Conservation (phyloP, 2,797 vertebrate genomes). For the Sebastes oblongus region DNA sequence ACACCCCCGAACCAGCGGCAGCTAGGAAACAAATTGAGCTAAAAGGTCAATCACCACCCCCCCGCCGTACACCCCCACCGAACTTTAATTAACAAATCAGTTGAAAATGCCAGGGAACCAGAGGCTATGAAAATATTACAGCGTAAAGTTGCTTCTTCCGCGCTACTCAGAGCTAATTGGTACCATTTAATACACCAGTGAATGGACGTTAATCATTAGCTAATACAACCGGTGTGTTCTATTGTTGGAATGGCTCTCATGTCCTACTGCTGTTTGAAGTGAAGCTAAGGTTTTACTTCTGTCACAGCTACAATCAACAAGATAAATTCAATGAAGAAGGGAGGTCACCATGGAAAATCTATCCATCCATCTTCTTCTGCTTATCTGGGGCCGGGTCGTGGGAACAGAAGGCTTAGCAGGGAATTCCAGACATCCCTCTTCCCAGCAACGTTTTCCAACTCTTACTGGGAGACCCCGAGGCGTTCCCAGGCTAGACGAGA, state of each 20-base stretch:
- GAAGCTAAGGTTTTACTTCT: not conserved
- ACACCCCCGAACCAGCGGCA: slow-evolving; percentile 35
- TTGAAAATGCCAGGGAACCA: slow-evolving; percentile 69
- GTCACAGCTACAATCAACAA: not conserved
- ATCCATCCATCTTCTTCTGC: too few relatives aligned
- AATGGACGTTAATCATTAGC: slow-evolving; percentile 53
- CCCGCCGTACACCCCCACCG: not conserved
- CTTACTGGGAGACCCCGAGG: too few relatives aligned
- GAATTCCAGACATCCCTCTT: too few relatives aligned
- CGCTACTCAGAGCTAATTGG: slow-evolving; percentile 51
- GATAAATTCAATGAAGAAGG: not conserved
- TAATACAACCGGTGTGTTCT: slow-evolving; percentile 21
- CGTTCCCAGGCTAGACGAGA: too few relatives aligned
- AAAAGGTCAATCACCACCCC: slow-evolving; percentile 71
- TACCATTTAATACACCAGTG: slow-evolving; percentile 47
- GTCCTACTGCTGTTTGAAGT: too few relatives aligned
- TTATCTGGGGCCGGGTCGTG: too few relatives aligned
- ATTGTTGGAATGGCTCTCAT: not conserved
- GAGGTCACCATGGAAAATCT: not conserved
- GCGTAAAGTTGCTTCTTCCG: slow-evolving; percentile 43
- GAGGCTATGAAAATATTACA: slow-evolving; percentile 71
- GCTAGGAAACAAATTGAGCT: slow-evolving; percentile 72
- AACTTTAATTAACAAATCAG: slow-evolving; percentile 77
- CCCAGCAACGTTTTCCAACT: too few relatives aligned
- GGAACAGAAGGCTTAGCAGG: too few relatives aligned